A percentile compares a stretch with the other conserved stretches of the same genome.
phyloP scores from a whole-genome alignment of 2,797 vertebrate species.

The Gephyroberyx darwinii region DNA sequence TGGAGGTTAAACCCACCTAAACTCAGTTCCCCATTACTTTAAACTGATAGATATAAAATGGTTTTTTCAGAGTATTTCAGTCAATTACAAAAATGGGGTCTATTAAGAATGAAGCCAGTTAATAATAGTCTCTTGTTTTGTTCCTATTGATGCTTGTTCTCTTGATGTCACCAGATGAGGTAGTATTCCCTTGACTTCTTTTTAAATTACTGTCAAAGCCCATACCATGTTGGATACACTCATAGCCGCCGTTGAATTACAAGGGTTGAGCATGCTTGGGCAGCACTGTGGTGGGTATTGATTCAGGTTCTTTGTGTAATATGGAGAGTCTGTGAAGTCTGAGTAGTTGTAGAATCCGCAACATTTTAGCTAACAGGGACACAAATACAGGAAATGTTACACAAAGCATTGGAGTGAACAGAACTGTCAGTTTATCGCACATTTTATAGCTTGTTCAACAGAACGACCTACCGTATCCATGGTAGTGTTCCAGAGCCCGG shows the following conservation, averaged over 20 bases:
- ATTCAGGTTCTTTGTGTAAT: accelerated
- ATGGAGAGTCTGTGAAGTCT: slow-evolving; percentile 78
- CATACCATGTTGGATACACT: slow-evolving; percentile 29
- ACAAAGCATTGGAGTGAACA: not conserved
- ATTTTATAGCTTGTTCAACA: not conserved
- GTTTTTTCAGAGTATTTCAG: too few species aligned
- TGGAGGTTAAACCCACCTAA: too few species aligned
- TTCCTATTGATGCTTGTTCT: too few species aligned
- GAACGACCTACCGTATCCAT: slow-evolving; percentile 77
- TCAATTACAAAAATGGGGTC: too few species aligned
- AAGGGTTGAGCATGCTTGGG: accelerated
- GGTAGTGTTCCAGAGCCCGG: slow-evolving; percentile 79
- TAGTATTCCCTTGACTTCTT: too few species aligned
- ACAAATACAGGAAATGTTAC: slow-evolving; percentile 25
- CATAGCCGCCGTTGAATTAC: not conserved
- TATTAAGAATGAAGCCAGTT: too few species aligned
- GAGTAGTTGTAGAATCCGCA: slow-evolving; percentile 81
- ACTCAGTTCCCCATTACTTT: too few species aligned
- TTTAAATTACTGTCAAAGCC: not conserved
- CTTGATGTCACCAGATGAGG: too few species aligned
- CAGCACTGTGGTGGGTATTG: slow-evolving; percentile 77
- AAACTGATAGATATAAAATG: too few species aligned
- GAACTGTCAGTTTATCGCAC: not conserved
- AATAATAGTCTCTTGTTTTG: too few species aligned
- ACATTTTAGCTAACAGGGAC: slow-evolving; percentile 77